These are phyloP conservation scores for Delia radicum DNA, from an alignment of 1,140 invertebrate genomes.

Conservation along the genomic window DNA sequence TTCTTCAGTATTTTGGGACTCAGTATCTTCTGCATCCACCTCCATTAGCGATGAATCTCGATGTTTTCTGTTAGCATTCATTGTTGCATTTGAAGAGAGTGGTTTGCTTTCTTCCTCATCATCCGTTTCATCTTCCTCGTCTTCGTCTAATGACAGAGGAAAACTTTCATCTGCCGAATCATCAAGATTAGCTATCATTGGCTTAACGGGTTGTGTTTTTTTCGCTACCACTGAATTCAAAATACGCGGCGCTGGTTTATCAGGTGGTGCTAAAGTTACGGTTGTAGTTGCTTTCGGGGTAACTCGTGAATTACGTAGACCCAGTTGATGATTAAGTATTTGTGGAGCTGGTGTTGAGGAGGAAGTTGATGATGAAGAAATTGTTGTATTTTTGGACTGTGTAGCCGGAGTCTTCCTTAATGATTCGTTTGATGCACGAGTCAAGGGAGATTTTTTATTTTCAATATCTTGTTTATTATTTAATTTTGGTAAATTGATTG, in stretches of 20 bases:
- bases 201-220: conserved; percentile 42
- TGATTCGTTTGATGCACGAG: background rate
- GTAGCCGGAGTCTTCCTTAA: background rate
- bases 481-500: background rate
- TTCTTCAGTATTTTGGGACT: background rate
- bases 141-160: conserved; percentile 28
- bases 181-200: conserved; percentile 42
- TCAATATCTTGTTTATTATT: background rate
- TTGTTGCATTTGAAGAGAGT: background rate
- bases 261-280: background rate
- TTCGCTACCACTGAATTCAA: conserved; percentile 49
- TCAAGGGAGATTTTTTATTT: background rate
- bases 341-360: background rate
- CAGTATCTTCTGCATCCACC: conserved; percentile 19
- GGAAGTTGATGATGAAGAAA: background rate
- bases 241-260: conserved; percentile 49
- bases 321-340: conserved; percentile 9
- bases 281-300: background rate
- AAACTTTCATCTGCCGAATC: conserved; percentile 42
- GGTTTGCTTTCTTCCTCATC: background rate
- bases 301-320: background rate
- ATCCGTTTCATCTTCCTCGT: conserved; percentile 27
- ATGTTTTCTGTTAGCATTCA: background rate
- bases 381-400: background rate
- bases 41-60: background rate